Evolutionary conservation across 2,888 invertebrate species (phyloP).

Genomic region (Gryllus longicercus): DNA sequence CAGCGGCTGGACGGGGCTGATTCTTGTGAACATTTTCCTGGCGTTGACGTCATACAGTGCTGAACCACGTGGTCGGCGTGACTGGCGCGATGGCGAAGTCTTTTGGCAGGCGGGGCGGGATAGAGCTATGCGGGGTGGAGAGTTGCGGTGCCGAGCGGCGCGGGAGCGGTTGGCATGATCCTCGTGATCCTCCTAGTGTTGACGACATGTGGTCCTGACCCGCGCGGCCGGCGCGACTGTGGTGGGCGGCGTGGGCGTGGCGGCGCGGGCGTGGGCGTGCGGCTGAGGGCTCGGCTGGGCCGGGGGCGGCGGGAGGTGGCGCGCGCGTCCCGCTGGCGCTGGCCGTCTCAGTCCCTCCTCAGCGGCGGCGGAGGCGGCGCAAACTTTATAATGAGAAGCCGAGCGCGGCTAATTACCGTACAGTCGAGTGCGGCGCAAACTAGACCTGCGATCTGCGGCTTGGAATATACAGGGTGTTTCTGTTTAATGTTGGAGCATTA

Average conservation of each 20-base stretch:
- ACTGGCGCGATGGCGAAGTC: too few species aligned
- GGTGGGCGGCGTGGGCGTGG: background rate
- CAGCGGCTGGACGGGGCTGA: too few species aligned
- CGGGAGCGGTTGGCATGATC: too few species aligned
- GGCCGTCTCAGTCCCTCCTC: background rate
- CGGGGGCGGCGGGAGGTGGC: background rate
- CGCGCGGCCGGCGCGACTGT: background rate
- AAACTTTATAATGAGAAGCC: constrained; percentile 17
- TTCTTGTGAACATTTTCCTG: too few species aligned
- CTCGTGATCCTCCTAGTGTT: background rate
- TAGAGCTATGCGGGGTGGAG: too few species aligned
- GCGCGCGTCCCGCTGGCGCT: background rate
- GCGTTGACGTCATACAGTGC: too few species aligned
- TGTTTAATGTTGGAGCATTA: too few species aligned
- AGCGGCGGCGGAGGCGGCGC: background rate
- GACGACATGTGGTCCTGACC: background rate
- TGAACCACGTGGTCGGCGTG: too few species aligned
- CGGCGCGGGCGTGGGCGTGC: background rate
- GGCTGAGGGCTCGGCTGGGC: background rate
- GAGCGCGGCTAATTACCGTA: constrained; percentile 17
- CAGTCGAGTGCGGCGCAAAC: background rate
- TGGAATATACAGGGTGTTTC: too few species aligned
- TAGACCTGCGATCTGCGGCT: too few species aligned
- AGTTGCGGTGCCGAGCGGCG: too few species aligned
- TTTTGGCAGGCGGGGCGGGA: too few species aligned